Evolutionary conservation across 1,140 invertebrate genomes (phyloP), one percentile per base, ranked within the genome.

Genomic region (Stegodyphus dumicola): DNA sequence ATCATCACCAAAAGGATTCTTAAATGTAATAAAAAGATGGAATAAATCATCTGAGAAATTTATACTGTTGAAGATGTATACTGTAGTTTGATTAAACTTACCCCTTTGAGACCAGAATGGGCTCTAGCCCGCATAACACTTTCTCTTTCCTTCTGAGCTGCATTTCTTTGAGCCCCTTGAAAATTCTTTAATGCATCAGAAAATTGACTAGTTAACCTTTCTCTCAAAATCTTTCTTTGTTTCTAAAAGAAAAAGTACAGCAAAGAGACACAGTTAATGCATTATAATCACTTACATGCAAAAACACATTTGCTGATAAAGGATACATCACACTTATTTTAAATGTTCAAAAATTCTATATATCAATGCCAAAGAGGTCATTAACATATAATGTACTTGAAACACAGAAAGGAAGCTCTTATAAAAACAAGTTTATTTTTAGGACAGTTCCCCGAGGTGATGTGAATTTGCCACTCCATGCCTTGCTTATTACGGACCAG

Each of bases 141-240:
- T 88, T 96, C 95, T 88, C 94, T 95, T 88, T 96, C 95, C 89
- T 96, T 97, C 73, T 94, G 92, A 6, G 95, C 95, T 69, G 96
- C 95, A 85, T 93, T 92, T 89, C 94, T 92, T 91, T 97, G 96
- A 15, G 94, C 93, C 11, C 92, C 90, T 89, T 94, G 93, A 86
- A 99, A 98, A 88, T 94, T 94, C 90, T 97, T 98, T 77, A 99
- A 91, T n/a, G 96, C 95, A 87, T 94, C 92, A 87, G 96, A 95
- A 91, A 98, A 99, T 90, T 99, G 97, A 90, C 98, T 96, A 64
- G 96, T 95, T 66, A 99, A 92, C 54, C 97, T 92, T 89, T 99
- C 98, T 87, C 94, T 94, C 88, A 97, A 95, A 91, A 99, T 94
- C 91, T 97, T 97, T 89, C 95, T 93, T 88, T 97, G 95, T 86